phyloP scores from a whole-genome alignment of 2,888 invertebrate species.

The Neoitamus cyanurus region DNA sequence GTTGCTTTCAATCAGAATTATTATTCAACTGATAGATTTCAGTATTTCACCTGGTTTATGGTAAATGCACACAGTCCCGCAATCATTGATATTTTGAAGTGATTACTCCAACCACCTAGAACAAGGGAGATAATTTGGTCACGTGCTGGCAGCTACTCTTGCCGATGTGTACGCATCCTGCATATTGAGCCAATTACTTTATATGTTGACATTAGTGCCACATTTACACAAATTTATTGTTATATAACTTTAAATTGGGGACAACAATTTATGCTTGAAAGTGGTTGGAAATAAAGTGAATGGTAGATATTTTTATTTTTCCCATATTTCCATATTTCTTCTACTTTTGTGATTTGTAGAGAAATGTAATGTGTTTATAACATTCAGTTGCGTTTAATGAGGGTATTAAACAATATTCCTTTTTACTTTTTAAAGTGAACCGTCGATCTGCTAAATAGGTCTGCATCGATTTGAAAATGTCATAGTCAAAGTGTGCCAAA shows the following conservation, averaged over 20 bases:
- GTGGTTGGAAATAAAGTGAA: no score
- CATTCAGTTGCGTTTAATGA: no score
- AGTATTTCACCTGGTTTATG: background rate
- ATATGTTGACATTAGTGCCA: background rate
- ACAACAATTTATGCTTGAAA: no score
- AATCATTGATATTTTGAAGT: slow-evolving; percentile 1
- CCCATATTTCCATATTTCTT: no score
- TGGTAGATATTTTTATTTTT: no score
- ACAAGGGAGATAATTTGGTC: background rate
- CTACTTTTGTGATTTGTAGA: no score
- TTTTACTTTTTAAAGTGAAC: no score
- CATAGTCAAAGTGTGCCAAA: no score
- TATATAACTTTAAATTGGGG: background rate
- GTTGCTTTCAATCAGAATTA: background rate
- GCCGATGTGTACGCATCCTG: background rate
- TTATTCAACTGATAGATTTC: background rate
- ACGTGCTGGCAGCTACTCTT: background rate
- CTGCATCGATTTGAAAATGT: no score
- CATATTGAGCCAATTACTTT: background rate
- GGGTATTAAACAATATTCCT: no score
- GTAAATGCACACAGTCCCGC: background rate
- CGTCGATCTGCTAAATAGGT: no score
- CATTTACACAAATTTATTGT: background rate
- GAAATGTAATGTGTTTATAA: no score
- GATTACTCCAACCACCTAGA: background rate